phyloP scores from a whole-genome alignment of 2,797 vertebrate genomes.

The Coracias cyanogaster region DNA sequence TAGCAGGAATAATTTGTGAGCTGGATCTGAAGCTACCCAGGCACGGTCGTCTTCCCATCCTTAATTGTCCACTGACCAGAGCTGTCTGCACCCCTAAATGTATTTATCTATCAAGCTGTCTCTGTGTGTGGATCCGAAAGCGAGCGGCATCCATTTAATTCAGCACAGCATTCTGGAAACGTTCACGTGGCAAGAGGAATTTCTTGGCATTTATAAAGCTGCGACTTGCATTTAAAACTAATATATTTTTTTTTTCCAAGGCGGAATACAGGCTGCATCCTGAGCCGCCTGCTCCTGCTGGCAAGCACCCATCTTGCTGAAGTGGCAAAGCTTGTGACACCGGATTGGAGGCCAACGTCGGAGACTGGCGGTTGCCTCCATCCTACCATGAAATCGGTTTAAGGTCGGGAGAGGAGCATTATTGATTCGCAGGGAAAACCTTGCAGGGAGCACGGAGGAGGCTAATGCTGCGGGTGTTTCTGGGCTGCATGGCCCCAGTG shows the following conservation, averaged over 20 bases:
- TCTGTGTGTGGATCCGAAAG: not conserved
- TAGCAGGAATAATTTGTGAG: constrained; percentile 25
- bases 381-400: constrained; percentile 45
- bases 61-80: constrained; percentile 48
- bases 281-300: constrained; percentile 20
- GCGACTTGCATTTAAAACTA: constrained; percentile 42
- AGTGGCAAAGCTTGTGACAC: constrained; percentile 20
- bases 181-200: constrained; percentile 18
- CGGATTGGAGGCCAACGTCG: not conserved
- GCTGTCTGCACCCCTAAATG: constrained; percentile 26
- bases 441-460: rapidly evolving
- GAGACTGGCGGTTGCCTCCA: not conserved
- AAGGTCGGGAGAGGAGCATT: not conserved
- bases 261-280: not conserved
- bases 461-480: rapidly evolving
- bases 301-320: not conserved
- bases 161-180: constrained; percentile 31
- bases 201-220: constrained; percentile 39
- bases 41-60: not conserved
- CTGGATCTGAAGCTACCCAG: not conserved
- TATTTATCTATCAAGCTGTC: constrained; percentile 51
- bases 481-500: not conserved
- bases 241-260: not conserved
- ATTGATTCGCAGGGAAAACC: not conserved
- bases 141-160: constrained; percentile 33